Conservation (phyloP, 2,888 invertebrate species). For the Antheraea yamamai region DNA sequence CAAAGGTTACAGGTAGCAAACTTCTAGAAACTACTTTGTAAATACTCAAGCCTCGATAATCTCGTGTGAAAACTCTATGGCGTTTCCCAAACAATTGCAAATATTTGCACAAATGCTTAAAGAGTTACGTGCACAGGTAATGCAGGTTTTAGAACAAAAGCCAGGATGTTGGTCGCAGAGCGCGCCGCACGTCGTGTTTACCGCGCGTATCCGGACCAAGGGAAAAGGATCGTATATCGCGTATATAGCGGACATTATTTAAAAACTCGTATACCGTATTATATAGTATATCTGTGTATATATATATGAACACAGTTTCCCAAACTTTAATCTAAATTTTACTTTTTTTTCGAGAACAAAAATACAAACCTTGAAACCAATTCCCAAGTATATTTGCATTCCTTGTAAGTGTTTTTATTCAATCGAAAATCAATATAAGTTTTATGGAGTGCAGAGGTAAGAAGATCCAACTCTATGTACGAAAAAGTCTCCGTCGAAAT, state of each 20-base stretch:
- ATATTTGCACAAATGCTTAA: slow-evolving; percentile 20
- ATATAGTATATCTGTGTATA: neutral
- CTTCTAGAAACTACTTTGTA: slow-evolving; percentile 2
- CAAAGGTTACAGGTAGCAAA: neutral
- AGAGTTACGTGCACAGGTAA: slow-evolving; percentile 17
- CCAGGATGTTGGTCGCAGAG: slow-evolving; percentile 44
- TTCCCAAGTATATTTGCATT: neutral
- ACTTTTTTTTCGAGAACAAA: neutral
- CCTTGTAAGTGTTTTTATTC: neutral
- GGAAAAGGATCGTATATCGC: slow-evolving; percentile 39
- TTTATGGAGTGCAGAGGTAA: no score
- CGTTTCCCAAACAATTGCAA: slow-evolving; percentile 15
- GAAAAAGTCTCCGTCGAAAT: no score
- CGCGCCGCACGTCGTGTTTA: slow-evolving; percentile 35
- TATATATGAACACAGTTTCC: slow-evolving; percentile 22
- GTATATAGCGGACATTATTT: slow-evolving; percentile 33
- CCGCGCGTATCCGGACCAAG: slow-evolving; percentile 49
- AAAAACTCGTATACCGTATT: slow-evolving; percentile 31
- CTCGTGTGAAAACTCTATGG: neutral
- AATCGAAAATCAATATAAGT: neutral
- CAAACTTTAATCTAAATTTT: neutral
- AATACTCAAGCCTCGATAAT: slow-evolving; percentile 5
- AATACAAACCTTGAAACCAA: neutral
- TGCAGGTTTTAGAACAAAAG: slow-evolving; percentile 40
- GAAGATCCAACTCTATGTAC: no score